These are phyloP conservation scores for Leptinotarsa peninsularis DNA, from an alignment of 2,888 invertebrate genomes.

Conservation along the genomic window DNA sequence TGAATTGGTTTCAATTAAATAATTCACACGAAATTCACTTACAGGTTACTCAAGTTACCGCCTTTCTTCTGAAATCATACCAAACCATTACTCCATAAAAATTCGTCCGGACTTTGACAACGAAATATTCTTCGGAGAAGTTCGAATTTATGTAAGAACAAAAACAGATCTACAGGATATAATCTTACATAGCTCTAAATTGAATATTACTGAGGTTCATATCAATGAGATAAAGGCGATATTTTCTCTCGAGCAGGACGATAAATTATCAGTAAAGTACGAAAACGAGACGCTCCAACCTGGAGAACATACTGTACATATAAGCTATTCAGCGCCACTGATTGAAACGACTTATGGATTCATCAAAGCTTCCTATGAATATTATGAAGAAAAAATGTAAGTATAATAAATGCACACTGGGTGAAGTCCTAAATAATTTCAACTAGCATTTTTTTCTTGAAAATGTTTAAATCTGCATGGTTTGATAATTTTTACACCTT, in stretches of 20 bases:
- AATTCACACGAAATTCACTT: not conserved
- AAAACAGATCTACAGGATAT: conserved; percentile 38
- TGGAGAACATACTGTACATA: conserved; percentile 70
- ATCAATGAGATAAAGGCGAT: conserved; percentile 46
- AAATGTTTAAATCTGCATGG: no score
- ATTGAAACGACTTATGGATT: conserved; percentile 77
- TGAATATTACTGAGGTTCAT: conserved; percentile 41
- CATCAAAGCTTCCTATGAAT: conserved; percentile 63
- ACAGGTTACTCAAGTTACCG: conserved; percentile 17
- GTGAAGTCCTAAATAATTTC: not conserved
- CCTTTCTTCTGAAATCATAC: conserved; percentile 43
- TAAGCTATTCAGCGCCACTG: conserved; percentile 74
- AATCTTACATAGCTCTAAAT: conserved; percentile 54
- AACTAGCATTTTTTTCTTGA: no score
- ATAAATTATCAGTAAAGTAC: conserved; percentile 40
- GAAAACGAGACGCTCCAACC: conserved; percentile 46
- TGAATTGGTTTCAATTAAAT: no score
- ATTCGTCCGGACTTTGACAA: conserved; percentile 50
- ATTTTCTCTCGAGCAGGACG: conserved; percentile 45
- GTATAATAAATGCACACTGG: conserved; percentile 19
- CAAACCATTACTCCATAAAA: conserved; percentile 50
- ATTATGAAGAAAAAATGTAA: conserved; percentile 43
- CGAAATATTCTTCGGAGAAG: conserved; percentile 52
- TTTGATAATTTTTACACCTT: no score
- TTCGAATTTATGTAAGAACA: conserved; percentile 46